Percentiles rank a stretch among this genome's conserved stretches.
Evolutionary conservation across 2,888 invertebrate species (phyloP).

Genomic region (Biston stratarius): DNA sequence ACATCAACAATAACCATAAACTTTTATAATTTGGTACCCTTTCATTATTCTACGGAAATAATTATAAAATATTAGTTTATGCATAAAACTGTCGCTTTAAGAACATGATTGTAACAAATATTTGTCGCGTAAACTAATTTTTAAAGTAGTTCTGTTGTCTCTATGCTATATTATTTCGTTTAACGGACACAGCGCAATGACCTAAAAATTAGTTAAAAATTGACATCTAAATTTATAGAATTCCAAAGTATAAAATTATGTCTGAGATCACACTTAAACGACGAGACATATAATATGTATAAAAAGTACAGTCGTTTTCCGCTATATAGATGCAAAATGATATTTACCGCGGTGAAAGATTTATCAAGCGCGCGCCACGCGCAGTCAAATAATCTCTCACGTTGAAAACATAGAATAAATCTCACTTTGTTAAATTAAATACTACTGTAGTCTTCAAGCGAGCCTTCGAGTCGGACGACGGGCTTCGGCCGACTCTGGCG

Average conservation of each 20-base stretch:
- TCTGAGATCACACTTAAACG: constrained; percentile 47
- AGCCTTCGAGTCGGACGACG: constrained; percentile 47
- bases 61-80: neutral
- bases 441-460: constrained; percentile 80
- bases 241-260: constrained; percentile 42
- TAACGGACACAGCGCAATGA: constrained; percentile 24
- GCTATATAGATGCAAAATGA: constrained; percentile 38
- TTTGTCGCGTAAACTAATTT: constrained; percentile 7
- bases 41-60: neutral
- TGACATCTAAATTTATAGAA: constrained; percentile 39
- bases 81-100: neutral
- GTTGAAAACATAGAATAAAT: constrained; percentile 64
- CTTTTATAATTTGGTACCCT: neutral
- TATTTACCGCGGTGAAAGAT: constrained; percentile 49
- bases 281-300: constrained; percentile 45
- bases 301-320: constrained; percentile 45
- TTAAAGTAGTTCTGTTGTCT: constrained; percentile 12
- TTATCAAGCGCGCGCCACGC: constrained; percentile 57
- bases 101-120: neutral
- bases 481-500: constrained; percentile 29
- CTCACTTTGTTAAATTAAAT: constrained; percentile 76
- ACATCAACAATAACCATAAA: constrained; percentile 4
- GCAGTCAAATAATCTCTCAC: constrained; percentile 62
- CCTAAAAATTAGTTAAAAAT: constrained; percentile 32
- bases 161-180: constrained; percentile 6